Conservation (phyloP, 2,797 vertebrate genomes). For the Scolopax bukidnonensis region DNA sequence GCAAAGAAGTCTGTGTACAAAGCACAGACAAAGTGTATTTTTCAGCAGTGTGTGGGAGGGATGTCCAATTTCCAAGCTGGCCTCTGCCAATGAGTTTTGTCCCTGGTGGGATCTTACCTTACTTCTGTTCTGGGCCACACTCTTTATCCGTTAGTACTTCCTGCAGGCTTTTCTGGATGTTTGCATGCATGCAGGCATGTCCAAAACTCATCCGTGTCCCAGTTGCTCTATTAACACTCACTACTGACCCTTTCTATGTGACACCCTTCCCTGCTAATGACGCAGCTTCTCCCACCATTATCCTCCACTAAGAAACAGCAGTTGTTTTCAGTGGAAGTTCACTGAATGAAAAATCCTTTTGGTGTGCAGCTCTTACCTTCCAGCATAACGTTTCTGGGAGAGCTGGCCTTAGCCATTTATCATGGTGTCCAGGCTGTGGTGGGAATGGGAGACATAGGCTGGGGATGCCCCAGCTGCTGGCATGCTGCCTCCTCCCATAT, state of each 20-base stretch:
- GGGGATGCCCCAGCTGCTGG: neutral
- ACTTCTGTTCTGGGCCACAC: neutral
- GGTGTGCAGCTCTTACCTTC: neutral
- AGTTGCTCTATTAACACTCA: neutral
- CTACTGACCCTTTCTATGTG: neutral
- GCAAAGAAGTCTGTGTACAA: neutral
- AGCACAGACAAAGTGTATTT: neutral
- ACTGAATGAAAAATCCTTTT: neutral
- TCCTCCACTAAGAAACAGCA: neutral
- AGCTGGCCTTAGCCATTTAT: neutral
- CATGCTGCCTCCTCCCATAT: neutral
- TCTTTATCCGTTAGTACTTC: neutral
- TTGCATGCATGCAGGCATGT: neutral
- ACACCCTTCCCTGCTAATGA: neutral
- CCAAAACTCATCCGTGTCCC: neutral
- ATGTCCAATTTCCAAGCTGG: neutral
- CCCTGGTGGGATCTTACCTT: neutral
- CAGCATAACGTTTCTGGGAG: neutral
- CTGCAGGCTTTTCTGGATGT: neutral
- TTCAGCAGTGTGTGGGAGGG: neutral
- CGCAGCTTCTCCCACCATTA: neutral
- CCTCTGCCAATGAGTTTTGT: neutral
- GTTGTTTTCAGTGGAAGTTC: neutral
- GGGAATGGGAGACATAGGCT: accelerated
- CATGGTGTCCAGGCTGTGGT: accelerated